Evolutionary conservation across 1,140 invertebrate genomes (phyloP).

Genomic region (Ylistrum balloti): DNA sequence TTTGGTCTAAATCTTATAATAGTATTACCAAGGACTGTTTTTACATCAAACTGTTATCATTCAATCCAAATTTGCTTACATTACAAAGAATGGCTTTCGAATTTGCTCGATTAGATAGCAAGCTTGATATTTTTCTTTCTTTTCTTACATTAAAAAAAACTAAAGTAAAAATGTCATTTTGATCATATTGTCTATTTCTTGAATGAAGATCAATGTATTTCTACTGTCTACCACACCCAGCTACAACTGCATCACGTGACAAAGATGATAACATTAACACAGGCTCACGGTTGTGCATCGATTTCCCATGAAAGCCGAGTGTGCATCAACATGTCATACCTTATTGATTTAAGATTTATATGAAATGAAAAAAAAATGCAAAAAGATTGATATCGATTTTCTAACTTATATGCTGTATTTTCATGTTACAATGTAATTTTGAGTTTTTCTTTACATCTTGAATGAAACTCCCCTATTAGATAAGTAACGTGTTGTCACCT

Average conservation of each 20-base stretch:
- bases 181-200: too few species aligned
- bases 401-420: not conserved
- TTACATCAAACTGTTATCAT: too few species aligned
- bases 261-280: not conserved
- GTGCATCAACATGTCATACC: not conserved
- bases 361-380: slow-evolving; percentile 19
- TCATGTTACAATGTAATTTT: not conserved
- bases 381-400: not conserved
- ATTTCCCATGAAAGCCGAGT: not conserved
- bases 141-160: too few species aligned
- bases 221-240: not conserved
- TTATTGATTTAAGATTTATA: not conserved
- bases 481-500: too few species aligned
- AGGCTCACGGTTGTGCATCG: not conserved
- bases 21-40: too few species aligned
- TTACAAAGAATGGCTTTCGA: too few species aligned
- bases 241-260: not conserved
- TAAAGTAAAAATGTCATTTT: too few species aligned
- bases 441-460: not conserved
- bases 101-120: too few species aligned
- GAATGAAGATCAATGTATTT: not conserved
- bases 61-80: too few species aligned
- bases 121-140: too few species aligned
- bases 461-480: not conserved
- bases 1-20: too few species aligned